Evolutionary conservation across 2,888 invertebrate species (phyloP), one percentile per base, ranked within the genome.

Genomic region (Arge pagana): DNA sequence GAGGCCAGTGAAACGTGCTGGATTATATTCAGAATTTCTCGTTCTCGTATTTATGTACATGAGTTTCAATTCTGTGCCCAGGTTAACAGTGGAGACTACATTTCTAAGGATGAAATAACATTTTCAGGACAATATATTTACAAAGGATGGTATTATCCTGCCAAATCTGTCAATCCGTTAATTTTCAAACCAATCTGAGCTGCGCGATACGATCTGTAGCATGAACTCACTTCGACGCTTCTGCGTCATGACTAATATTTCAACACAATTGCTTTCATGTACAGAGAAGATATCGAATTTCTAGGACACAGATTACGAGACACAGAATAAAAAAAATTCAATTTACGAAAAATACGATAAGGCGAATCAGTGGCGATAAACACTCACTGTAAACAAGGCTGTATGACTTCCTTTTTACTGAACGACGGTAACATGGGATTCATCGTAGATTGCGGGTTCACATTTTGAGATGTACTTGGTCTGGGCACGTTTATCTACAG

Each of bases 1-100:
- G 11, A 92, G 85, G 8, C 91, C 92, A 66, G 89, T 87, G 70
- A 92, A 92, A 60, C 90, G 80, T 4, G 86, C 83, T 6, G 92
- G 92, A 67, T 89, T 90, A 64, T 90, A 92, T 74, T 92, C 92
- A 0, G 91, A 89, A 74, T 88, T 90, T 58, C 92, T 80, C 3
- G 91, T 90, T 45, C 88, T 83, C 55, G 86, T 86, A 70, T 90
- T 90, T 51, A 92, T 89, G 53, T 84, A 83, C 64, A 86, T 81
- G 26, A 92, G 77, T 67, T 89, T 84, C 51, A 92, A 75, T 68
- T 85, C 84, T 70, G 88, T 87, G 13, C 85, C 85, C 55, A 92
- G 78, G 65, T 86, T 86, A 0, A 90, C 88, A 4, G 90, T 90
- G 18, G 90, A 86, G 1, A 92, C 90, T 68, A 90, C 89, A 71